These are phyloP conservation scores for Chionoecetes opilio DNA, from an alignment of 1,140 invertebrate genomes.

Conservation along the genomic window DNA sequence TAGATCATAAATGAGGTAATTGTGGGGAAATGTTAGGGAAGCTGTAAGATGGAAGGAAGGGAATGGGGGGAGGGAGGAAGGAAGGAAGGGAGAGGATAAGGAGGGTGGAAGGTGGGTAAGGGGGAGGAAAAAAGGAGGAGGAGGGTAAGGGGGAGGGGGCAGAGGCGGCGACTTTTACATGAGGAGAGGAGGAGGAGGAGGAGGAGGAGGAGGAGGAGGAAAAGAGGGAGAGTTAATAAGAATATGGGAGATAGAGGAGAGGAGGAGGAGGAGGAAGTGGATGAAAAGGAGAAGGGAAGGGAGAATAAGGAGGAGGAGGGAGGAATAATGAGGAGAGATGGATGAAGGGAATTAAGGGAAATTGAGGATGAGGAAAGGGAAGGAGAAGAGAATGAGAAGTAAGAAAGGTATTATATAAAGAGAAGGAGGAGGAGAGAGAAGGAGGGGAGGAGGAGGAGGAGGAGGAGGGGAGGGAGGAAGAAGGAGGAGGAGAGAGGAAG, in stretches of 20 bases:
- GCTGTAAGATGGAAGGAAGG: too few relatives aligned
- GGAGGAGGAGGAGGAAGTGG: neutral
- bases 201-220: conserved; percentile 21
- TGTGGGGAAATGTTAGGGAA: too few relatives aligned
- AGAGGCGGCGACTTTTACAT: neutral
- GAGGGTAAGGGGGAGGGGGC: neutral
- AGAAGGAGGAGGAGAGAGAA: neutral
- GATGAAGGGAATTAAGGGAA: neutral
- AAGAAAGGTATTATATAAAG: neutral
- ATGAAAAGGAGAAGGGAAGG: neutral
- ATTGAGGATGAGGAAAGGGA: neutral
- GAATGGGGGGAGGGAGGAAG: too few relatives aligned
- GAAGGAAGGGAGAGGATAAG: too few relatives aligned
- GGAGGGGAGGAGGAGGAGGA: neutral
- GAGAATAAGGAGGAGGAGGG: neutral
- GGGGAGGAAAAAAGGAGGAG: neutral
- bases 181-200: neutral
- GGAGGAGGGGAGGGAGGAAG: neutral
- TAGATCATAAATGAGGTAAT: too few relatives aligned
- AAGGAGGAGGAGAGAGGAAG: neutral
- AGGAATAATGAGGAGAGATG: neutral
- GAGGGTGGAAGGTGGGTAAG: too few relatives aligned
- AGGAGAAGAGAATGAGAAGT: neutral
- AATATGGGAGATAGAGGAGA: neutral
- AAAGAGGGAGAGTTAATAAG: neutral